Evolutionary conservation across 2,888 invertebrate species (phyloP), one percentile per base, ranked within the genome.

Genomic region (Cantharis nigra): DNA sequence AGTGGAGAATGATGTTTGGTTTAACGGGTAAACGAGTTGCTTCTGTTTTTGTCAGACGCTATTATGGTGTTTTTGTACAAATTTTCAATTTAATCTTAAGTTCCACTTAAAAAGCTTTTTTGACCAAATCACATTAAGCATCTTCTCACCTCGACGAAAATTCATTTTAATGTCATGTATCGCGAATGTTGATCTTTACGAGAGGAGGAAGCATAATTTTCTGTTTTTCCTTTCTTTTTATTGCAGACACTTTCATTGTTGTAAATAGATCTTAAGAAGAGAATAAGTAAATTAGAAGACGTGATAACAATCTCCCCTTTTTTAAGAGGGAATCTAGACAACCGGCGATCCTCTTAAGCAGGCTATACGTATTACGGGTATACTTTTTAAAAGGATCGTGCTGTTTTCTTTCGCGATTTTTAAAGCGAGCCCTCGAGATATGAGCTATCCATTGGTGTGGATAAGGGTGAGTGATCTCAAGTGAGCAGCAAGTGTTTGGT

Each of bases 251-350:
- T 86, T 84, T 85, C 85, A 87, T 87, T 88, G 88, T 88, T 87
- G 93, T 93, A 93, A 93, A 93, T 93, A 93, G 92, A 92, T 92
- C 91, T 91, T 91, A 91, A 91, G 91, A 91, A 91, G 91, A 91
- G 92, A 92, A 93, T 93, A 93, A 93, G 93, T 93, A 93, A 93
- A 93, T 93, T 93, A 93, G 93, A 92, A 92, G 91, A 91, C 91
- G 92, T 91, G 93, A 94, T 93, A 93, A 92, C 92, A 91, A 93
- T 93, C 93, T 92, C 92, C 92, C 92, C 92, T 90, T 91, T 90
- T 90, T 91, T 84, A 84, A 83, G 83, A 85, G 84, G 85, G 85
- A 86, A 87, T 87, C 85, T 84, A 86, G 87, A 85, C 85, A 83
- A 84, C 83, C 83, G 83, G 82, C 82, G 83, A 84, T 84, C 84